These are phyloP conservation scores for Chromobotia macracanthus DNA, from an alignment of 2,797 vertebrate genomes.

Conservation along the genomic window DNA sequence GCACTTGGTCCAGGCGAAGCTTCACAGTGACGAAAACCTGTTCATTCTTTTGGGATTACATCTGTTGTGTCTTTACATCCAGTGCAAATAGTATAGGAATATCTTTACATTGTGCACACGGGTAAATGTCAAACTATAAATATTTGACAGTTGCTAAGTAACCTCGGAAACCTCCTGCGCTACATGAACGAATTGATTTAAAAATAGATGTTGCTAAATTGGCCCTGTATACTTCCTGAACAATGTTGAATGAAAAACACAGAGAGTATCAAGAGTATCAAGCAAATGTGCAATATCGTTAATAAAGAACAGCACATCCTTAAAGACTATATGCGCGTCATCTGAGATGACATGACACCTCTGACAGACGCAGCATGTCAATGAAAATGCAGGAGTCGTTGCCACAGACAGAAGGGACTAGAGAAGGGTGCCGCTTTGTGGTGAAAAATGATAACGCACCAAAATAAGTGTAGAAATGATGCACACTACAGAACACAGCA, in stretches of 20 bases:
- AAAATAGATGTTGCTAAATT: slow-evolving; percentile 47
- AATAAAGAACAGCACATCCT: background rate
- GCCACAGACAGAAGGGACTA: background rate
- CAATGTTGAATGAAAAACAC: slow-evolving; percentile 17
- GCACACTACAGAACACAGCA: too few relatives aligned
- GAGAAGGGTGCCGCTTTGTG: slow-evolving; percentile 13
- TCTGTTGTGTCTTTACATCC: slow-evolving; percentile 4
- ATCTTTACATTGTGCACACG: slow-evolving; percentile 34
- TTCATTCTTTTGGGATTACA: slow-evolving; percentile 26
- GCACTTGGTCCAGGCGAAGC: background rate
- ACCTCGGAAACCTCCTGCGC: slow-evolving; percentile 50
- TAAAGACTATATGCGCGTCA: background rate
- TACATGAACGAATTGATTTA: slow-evolving; percentile 36
- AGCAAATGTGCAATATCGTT: background rate
- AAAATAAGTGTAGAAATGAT: background rate
- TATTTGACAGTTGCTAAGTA: slow-evolving; percentile 61
- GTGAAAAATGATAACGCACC: background rate
- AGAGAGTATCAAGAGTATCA: background rate
- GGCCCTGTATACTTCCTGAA: slow-evolving; percentile 1
- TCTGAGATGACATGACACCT: slow-evolving; percentile 15
- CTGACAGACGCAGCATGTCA: background rate
- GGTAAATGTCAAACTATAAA: slow-evolving; percentile 56
- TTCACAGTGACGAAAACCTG: background rate
- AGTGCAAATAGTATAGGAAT: slow-evolving; percentile 30
- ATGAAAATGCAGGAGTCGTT: slow-evolving; percentile 15